Percentiles rank a stretch among this genome's conserved stretches.
phyloP scores from a whole-genome alignment of 1,140 invertebrate genomes.

The Mercenaria mercenaria region DNA sequence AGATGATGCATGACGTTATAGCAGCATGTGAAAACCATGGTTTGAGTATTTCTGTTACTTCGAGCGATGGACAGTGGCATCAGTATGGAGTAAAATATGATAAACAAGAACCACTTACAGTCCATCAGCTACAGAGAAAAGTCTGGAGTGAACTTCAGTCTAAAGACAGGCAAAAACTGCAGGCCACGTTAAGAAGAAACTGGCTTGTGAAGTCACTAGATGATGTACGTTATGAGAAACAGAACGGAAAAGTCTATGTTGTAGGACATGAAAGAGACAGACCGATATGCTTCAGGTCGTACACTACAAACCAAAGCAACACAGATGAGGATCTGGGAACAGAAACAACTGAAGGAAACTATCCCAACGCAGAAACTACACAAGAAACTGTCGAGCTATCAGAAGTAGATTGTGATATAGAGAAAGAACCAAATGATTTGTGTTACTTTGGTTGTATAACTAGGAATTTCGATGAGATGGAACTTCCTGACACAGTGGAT shows the following conservation, averaged over 20 bases:
- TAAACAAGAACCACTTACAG: background rate
- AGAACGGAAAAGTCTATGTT: background rate
- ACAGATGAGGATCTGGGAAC: too few species aligned
- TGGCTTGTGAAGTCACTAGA: background rate
- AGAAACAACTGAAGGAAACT: background rate
- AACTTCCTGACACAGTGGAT: background rate
- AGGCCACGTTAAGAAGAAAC: background rate
- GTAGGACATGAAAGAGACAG: background rate
- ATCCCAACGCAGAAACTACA: background rate
- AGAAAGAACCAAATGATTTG: background rate
- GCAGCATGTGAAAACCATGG: background rate
- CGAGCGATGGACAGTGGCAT: slow-evolving; percentile 47
- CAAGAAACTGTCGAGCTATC: background rate
- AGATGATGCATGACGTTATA: slow-evolving; percentile 32
- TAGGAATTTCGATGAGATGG: background rate
- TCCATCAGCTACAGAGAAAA: slow-evolving; percentile 20
- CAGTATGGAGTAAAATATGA: slow-evolving; percentile 31
- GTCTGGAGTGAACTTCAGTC: background rate
- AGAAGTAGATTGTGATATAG: background rate
- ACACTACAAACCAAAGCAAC: too few species aligned
- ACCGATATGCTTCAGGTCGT: too few species aligned
- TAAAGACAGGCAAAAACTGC: background rate
- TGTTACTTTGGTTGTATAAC: background rate
- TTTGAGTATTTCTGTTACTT: slow-evolving; percentile 2
- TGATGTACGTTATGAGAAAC: background rate